Evolutionary conservation across 2,888 invertebrate genomes (phyloP), one percentile per base, ranked within the genome.

Genomic region (Mythimna loreyi): DNA sequence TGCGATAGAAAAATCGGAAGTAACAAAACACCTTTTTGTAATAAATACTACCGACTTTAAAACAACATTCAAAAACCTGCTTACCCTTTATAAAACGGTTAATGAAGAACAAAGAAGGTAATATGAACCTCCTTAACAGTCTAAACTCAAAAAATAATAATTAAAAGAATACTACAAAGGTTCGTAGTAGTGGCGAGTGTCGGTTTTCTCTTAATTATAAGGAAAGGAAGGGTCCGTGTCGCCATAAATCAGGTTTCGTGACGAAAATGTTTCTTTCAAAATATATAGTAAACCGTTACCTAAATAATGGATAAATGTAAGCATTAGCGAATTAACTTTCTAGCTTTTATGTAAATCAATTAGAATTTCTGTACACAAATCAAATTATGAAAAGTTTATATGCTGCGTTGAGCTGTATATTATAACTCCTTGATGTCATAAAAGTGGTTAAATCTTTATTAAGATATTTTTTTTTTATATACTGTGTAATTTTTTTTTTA

Each of bases 191-290:
- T 45, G 80, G 79, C n/a, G 56, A 69, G 85, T 85, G 78, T 82
- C 75, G 79, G 81, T 78, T 86, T 85, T 81, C 85, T 80, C 82
- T 82, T 86, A 87, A 87, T 87, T 87, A 86, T 84, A 77, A 79
- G 78, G 74, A 82, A 84, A 75, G 77, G 81, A 85, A 81, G 84
- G 82, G 80, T 82, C 81, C 52, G 75, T 78, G 74, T 79, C 75
- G 69, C 60, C 69, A 80, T 87, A 87, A 87, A 86, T 87, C 86
- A 86, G 75, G 79, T 81, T 83, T 80, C 75, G 71, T 80, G 81
- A 82, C 77, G 77, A 83, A 80, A 86, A 78, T 66, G 67, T 61
- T 72, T 70, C 64, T 64, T 64, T 67, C 30, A 61, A 76, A 71
- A 70, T 73, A 78, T 78, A 65, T 66, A 76, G 50, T 65, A 61